Evolutionary conservation across 35 echinoderm and acorn worm genomes (phyloP), one percentile per base, ranked within the genome.

Genomic region (Apostichopus parvimensis): DNA sequence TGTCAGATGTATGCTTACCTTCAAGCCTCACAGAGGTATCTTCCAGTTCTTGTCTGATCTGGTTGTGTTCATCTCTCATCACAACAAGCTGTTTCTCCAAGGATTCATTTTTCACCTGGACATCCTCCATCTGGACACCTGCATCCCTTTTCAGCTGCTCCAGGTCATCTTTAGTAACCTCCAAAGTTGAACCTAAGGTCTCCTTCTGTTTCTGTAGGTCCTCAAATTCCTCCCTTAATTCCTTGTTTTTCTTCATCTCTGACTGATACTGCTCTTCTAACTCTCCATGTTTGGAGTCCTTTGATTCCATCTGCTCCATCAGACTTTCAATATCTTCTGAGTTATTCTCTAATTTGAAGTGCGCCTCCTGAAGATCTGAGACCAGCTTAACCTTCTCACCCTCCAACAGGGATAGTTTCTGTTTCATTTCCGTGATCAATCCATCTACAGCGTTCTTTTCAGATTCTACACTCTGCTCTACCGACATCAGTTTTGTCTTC

Each of bases 261-360:
- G 34, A 17, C 21, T 78, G 24, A 68, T 87, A 76, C 68, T 87
- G 80, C 20, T 94, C 90, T 57, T 87, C 61, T 8, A 79, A 23
- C 81, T 87, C 90, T n/a, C 88, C 25, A 53, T 68, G 21, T 78
- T 94, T 92, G 11, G 55, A 79, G 17, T 52, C n/a, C 14, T 70
- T 83, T 4, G 14, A 6, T 53, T 25, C 75, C 57, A 87, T 28
- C 75, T 92, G 90, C 34, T 92, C 80, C 18, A 79, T 87, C 17
- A 94, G 82, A 57, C 80, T 87, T 56, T 77, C 70, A 61, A 94
- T 68, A 82, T 96, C 95, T 60, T 92, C 92, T 7, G 84, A 64
- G 8, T 76, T 88, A 45, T 94, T 91, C 77, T 96, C 95, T 15
- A 96, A 83, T 64, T 90, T 93, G n/a, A 92, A 92, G 21, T 72